Base-by-base conservation (phyloP, 2,888 invertebrate species). In the Dolichomitus sp. region DNA sequence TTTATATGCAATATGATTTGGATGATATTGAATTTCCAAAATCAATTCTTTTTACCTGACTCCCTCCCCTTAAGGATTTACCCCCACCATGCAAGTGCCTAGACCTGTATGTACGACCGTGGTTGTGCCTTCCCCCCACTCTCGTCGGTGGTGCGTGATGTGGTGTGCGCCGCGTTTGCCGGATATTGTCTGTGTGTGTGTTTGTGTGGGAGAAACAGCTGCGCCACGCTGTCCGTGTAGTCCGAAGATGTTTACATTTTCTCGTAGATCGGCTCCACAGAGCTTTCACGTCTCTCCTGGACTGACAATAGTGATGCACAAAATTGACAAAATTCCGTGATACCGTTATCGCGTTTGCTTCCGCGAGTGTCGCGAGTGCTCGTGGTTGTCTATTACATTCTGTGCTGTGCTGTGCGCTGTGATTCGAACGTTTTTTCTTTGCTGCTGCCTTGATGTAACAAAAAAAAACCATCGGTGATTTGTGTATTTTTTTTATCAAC, bases 241-340 rank as follows among this genome's bases (percentile, higher is more conserved):
- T 80, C 70, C 61, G 50, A 68, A 80, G 76, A 74, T 83, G 83
- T 83, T 83, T 83, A 80, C 80, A 83, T 80, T 73, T 73, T 72
- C 45, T 83, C 79, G 81, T 52, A 68, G 68, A 65, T 84, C 50
- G 61, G 69, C 68, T 68, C 66, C 59, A 65, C 57, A 45, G 81
- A 70, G 78, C 72, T 82, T 78, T 82, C 75, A 74, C 80, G 73
- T 69, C 68, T 68, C 77, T 82, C 69, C 59, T 69, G 77, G 69
- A 19, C 33, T 57, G 23, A 48, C 66, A 48, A 72, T 69, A 50
- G 76, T 72, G 59, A 37, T 80, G n/a, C 68, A 40, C 57, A 65
- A 85, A 85, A 85, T 85, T 81, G 68, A 70, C 57, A 65, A 85
- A 84, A 85, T 84, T 80, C 70, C 73, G 75, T 79, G 65, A 85